These are phyloP conservation scores for Helicorthomorpha holstii DNA, from an alignment of 1,140 invertebrate genomes.

Conservation along the genomic window DNA sequence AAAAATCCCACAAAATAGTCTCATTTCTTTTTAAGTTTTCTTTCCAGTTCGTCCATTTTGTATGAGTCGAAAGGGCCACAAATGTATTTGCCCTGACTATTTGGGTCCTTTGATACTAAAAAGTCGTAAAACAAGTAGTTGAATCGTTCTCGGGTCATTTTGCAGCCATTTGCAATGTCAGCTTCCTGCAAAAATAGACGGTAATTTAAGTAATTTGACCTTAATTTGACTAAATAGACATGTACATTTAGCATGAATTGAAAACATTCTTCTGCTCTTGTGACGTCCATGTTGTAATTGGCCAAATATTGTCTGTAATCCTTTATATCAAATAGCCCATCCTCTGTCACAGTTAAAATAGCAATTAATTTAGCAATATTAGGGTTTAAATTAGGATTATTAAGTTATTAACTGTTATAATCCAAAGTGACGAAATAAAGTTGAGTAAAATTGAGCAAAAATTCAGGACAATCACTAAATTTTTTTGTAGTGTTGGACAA, in stretches of 20 bases:
- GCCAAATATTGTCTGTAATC: conserved; percentile 21
- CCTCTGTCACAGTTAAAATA: conserved; percentile 13
- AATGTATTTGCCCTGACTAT: conserved; percentile 18
- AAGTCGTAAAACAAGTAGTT: conserved; percentile 18
- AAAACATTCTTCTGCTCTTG: conserved; percentile 19
- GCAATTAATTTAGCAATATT: conserved; percentile 2
- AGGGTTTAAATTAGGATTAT: not conserved
- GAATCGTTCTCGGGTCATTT: conserved; percentile 18
- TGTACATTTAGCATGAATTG: conserved; percentile 19
- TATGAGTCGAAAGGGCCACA: conserved; percentile 19
- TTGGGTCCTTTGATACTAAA: conserved; percentile 15
- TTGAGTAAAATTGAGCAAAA: conserved; percentile 19
- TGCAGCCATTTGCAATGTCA: conserved; percentile 16
- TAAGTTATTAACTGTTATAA: conserved; percentile 17
- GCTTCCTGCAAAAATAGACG: conserved; percentile 12
- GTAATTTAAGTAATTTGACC: not conserved
- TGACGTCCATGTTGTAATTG: conserved; percentile 16
- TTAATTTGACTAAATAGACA: conserved; percentile 4
- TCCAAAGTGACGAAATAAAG: conserved; percentile 19
- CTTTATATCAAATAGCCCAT: conserved; percentile 21
- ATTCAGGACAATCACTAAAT: conserved; percentile 18
- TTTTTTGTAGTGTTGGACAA: conserved; percentile 16
- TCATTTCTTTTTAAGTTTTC: conserved; percentile 4
- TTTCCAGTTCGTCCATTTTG: conserved; percentile 14
- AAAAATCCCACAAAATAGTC: too few species aligned